A percentile compares a stretch with the other conserved stretches of the same genome.
Conservation (phyloP, 92 coral and sea anemone species). For the Porites divaricata region DNA sequence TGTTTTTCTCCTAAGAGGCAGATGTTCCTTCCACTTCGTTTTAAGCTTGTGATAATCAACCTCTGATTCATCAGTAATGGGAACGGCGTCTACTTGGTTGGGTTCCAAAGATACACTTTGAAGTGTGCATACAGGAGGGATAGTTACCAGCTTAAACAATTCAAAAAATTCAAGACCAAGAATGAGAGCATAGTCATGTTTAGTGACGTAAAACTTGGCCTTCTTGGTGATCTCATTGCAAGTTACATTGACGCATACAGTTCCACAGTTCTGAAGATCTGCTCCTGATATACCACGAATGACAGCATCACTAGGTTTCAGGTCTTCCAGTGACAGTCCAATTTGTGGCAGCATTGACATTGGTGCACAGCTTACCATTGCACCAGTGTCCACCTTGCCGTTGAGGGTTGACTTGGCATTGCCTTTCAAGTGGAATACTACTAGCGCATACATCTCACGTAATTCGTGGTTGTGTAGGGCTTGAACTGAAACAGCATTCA, state of each 20-base stretch:
- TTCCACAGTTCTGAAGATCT: conserved; percentile 68
- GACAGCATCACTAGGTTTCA: conserved; percentile 50
- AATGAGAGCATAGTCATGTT: conserved; percentile 61
- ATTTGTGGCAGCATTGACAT: conserved; percentile 50
- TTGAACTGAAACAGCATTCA: conserved; percentile 50
- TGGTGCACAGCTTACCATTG: conserved; percentile 63
- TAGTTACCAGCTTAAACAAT: too few species aligned
- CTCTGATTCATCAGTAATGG: conserved; percentile 63
- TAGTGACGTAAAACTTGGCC: conserved; percentile 71
- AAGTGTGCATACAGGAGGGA: conserved; percentile 67
- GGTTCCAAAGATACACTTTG: conserved; percentile 65
- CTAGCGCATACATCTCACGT: too few species aligned
- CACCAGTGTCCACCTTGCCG: too few species aligned
- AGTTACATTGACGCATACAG: conserved; percentile 44
- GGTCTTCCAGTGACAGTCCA: conserved; percentile 48
- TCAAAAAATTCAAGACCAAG: conserved; percentile 72
- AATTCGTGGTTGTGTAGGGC: conserved; percentile 42
- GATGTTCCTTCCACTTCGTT: conserved; percentile 66
- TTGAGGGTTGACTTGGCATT: too few species aligned
- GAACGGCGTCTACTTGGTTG: conserved; percentile 64
- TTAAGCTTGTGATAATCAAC: conserved; percentile 58
- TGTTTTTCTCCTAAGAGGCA: conserved; percentile 69
- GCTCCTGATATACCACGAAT: conserved; percentile 70
- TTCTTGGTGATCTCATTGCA: conserved; percentile 65
- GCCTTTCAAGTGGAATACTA: too few species aligned